Percentiles rank a stretch among this genome's conserved stretches.
These are phyloP conservation scores for Oceanodroma tethys DNA, from an alignment of 2,113 vertebrate species.

Conservation along the genomic window DNA sequence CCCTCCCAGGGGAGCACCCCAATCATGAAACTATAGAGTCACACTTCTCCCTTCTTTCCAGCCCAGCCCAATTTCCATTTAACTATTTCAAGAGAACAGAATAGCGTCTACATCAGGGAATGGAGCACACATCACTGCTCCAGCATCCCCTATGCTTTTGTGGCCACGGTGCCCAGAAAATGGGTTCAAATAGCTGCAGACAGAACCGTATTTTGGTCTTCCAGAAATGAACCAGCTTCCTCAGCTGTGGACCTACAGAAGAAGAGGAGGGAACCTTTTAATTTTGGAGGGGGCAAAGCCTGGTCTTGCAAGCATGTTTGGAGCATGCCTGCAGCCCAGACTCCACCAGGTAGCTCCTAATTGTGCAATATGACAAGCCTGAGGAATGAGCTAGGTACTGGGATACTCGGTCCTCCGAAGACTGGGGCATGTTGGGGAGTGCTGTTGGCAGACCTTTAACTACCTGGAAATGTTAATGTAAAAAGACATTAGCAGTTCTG, in stretches of 20 bases:
- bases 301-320: accelerated
- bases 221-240: neutral
- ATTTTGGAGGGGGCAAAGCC: neutral
- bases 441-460: neutral
- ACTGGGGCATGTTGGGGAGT: neutral
- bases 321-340: neutral
- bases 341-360: neutral
- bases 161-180: neutral
- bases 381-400: neutral
- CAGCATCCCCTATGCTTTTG: neutral
- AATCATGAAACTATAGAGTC: neutral
- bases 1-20: neutral
- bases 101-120: neutral
- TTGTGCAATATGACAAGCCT: neutral
- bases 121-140: neutral
- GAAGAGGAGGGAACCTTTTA: neutral
- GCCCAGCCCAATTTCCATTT: neutral
- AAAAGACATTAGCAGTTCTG: neutral
- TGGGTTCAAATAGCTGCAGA: neutral
- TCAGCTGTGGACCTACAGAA: neutral
- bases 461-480: neutral
- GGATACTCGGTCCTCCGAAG: neutral
- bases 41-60: neutral
- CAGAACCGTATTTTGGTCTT: neutral
- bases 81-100: neutral